phyloP scores from a whole-genome alignment of 2,888 invertebrate genomes.

The Sinhomidia bicolor region DNA sequence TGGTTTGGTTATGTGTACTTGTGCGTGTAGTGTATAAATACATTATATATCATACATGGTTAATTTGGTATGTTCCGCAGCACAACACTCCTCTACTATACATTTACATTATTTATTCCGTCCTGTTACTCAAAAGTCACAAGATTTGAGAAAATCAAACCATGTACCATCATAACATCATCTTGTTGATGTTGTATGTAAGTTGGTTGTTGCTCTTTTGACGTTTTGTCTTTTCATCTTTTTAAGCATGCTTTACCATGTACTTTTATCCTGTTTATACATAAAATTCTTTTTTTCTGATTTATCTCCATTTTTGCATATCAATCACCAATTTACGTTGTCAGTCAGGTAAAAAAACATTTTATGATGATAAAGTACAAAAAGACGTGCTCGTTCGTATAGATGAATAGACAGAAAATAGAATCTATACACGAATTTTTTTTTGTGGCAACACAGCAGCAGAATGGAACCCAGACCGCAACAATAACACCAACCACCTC shows the following conservation, averaged over 20 bases:
- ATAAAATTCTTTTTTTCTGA: slow-evolving; percentile 8
- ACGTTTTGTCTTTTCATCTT: slow-evolving; percentile 28
- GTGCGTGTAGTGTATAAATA: no score
- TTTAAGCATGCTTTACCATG: background rate
- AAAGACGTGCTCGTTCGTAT: background rate
- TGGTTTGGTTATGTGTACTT: background rate
- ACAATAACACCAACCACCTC: background rate
- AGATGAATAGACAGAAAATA: background rate
- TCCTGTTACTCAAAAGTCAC: background rate
- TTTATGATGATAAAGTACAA: background rate
- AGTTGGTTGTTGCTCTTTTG: background rate
- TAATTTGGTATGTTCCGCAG: no score
- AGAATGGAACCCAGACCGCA: slow-evolving; percentile 22
- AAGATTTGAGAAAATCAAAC: no score
- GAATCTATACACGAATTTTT: background rate
- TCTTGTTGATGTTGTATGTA: background rate
- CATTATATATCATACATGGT: background rate
- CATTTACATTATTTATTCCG: background rate
- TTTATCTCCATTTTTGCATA: slow-evolving; percentile 24
- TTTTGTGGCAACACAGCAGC: background rate
- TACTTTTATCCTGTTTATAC: slow-evolving; percentile 36
- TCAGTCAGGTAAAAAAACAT: slow-evolving; percentile 21
- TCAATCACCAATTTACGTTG: slow-evolving; percentile 43
- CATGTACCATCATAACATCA: background rate
- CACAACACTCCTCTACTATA: no score